Evolutionary conservation across 30 jellyfish, hydroid and myxozoan species (phyloP), one percentile per base, ranked within the genome.

Genomic region (Turritopsis dohrnii): DNA sequence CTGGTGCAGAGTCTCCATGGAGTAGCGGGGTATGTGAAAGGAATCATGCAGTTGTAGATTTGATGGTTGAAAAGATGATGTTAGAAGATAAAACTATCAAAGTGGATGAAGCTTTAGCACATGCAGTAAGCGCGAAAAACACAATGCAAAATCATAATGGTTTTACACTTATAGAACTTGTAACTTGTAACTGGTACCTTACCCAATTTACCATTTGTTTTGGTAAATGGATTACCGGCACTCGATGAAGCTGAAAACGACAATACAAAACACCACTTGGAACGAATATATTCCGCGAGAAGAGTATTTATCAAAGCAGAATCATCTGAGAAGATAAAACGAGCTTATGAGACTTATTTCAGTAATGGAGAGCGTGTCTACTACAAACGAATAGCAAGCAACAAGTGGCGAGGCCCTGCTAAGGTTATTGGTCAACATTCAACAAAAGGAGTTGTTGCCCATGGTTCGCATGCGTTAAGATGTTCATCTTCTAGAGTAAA

Each of bases 11-110:
- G 23, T 71, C 80, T 71, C 28, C 28, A 71, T 71, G 28, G 28
- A 74, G 82, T 16, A 74, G 31, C 82, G 82, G 54, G 3, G 85
- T 30, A 28, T 79, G 85, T 23, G 80, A 79, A 79, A 79, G 85
- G 28, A 79, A 79, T n/a, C 85, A 79, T 83, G 80, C 85, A 19
- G 85, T 79, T 53, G 80, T 29, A 20, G 29, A 79, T 53, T 22
- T 74, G 54, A 74, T 74, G 82, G 54, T 22, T 20, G 82, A 29
- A 74, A 74, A 74, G 82, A 74, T 52, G 85, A 79, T 79, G 85
- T 53, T 79, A 26, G 85, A 79, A 79, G 85, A 79, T 28, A 53
- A 29, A 52, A 19, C 77, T 79, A 7, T 79, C 16, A 79, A 52
- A 16, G 41, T 52, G 29, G 81, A 52, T 9, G 85, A 79, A 28